These are phyloP conservation scores for Trimorus sp. DNA, from an alignment of 2,888 invertebrate species.

Conservation along the genomic window DNA sequence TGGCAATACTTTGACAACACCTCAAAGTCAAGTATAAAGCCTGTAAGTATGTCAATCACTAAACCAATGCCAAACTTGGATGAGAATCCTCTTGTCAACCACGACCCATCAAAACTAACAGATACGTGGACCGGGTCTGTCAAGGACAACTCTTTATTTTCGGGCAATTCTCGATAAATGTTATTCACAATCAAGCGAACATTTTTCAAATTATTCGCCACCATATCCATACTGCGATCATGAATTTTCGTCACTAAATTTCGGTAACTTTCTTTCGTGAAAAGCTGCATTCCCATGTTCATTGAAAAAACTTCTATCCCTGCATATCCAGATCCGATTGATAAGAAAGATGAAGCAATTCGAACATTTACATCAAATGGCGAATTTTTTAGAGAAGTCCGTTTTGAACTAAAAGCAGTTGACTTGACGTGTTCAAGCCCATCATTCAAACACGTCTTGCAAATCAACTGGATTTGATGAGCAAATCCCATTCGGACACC, in stretches of 20 bases:
- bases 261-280: constrained; percentile 17
- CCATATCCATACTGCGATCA: constrained; percentile 13
- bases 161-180: constrained; percentile 19
- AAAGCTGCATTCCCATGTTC: constrained; percentile 32
- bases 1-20: constrained; percentile 17
- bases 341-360: constrained; percentile 21
- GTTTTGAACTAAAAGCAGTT: constrained; percentile 22
- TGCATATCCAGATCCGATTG: constrained; percentile 27
- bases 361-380: constrained; percentile 24
- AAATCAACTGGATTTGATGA: constrained; percentile 12
- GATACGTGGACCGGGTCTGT: constrained; percentile 10
- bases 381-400: not conserved
- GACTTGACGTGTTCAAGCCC: constrained; percentile 27
- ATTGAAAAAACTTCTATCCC: constrained; percentile 22
- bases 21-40: constrained; percentile 9
- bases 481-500: constrained; percentile 26
- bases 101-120: constrained; percentile 21
- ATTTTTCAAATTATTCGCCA: constrained; percentile 23
- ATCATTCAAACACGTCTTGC: constrained; percentile 24
- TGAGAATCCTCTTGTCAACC: constrained; percentile 14
- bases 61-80: constrained; percentile 21
- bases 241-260: constrained; percentile 17
- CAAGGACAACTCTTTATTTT: constrained; percentile 20
- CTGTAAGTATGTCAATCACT: constrained; percentile 15
- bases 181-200: constrained; percentile 11